phyloP scores from a whole-genome alignment of 1,140 invertebrate genomes.

The Yoshiicerus persimilis region DNA sequence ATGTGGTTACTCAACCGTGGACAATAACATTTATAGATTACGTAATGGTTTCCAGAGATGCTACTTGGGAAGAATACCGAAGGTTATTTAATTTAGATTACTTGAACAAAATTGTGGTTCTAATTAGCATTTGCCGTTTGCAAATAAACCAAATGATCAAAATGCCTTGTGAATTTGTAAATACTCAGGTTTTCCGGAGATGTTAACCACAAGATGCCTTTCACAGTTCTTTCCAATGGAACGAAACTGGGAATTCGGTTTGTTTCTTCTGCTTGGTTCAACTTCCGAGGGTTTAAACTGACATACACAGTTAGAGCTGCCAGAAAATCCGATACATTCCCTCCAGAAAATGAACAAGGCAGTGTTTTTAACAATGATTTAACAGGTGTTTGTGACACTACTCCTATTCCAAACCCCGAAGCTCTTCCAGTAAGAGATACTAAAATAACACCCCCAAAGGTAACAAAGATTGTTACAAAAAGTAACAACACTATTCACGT shows the following conservation, averaged over 20 bases:
- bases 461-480: slow-evolving; percentile 1
- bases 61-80: slow-evolving; percentile 31
- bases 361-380: slow-evolving; percentile 32
- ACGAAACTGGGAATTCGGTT: slow-evolving; percentile 36
- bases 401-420: slow-evolving; percentile 13
- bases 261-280: slow-evolving; percentile 27
- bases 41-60: slow-evolving; percentile 26
- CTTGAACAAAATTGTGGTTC: too few relatives aligned
- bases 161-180: too few relatives aligned
- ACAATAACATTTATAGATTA: slow-evolving; percentile 38
- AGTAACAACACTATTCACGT: background rate
- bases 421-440: background rate
- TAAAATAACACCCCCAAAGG: background rate
- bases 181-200: slow-evolving; percentile 40
- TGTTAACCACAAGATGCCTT: slow-evolving; percentile 39
- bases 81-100: slow-evolving; percentile 12
- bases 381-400: slow-evolving; percentile 35
- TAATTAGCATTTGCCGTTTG: too few relatives aligned
- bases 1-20: slow-evolving; percentile 45
- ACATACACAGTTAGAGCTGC: slow-evolving; percentile 31
- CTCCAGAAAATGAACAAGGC: slow-evolving; percentile 28
- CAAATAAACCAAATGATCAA: too few relatives aligned
- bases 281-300: slow-evolving; percentile 45
- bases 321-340: background rate
- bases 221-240: slow-evolving; percentile 29